Base-by-base conservation (phyloP, 2,888 invertebrate species). In the Scotopteryx bipunctaria region DNA sequence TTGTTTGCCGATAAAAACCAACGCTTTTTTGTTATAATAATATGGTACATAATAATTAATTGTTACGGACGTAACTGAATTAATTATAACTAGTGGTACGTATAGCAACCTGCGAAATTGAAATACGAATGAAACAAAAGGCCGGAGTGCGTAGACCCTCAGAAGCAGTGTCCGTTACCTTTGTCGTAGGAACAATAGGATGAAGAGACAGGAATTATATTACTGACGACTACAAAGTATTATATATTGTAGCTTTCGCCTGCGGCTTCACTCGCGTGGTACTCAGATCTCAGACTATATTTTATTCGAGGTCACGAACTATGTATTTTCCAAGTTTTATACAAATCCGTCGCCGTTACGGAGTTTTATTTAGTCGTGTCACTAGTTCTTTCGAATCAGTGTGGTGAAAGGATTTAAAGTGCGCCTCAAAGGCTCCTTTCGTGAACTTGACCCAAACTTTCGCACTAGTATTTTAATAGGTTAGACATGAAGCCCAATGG, bases 131-230 rank as follows among this genome's bases (percentile, higher is more conserved):
- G 15, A 48, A 57, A 56, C 53, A 51, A 59, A 35, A 49, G 53
- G 19, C 21, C 21, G 38, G 44, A 42, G 42, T 47, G 50, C 55
- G 50, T 41, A 50, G 50, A 57, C 61, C 56, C 59, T 58, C 58
- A 44, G 55, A 36, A 43, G 53, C 40, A 53, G 63, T 67, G 61
- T 72, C 63, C 50, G 66, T 72, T 71, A 68, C 70, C 56, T 57
- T 64, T 59, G 64, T 62, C 11, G 54, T 47, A 23, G 19, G 53
- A 54, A 71, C 67, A 71, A 71, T 63, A 61, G 56, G 13, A 48
- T 41, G 42, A 42, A 21, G 37, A 42, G 17, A 5, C 40, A 32
- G 29, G 29, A 47, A 29, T 29, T 38, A 17, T 47, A 23, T 37
- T 13, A 9, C n/a, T n/a, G n/a, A n/a, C n/a, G n/a, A n/a, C n/a